Evolutionary conservation across 2,888 invertebrate species (phyloP).

Genomic region (Luperina testacea): DNA sequence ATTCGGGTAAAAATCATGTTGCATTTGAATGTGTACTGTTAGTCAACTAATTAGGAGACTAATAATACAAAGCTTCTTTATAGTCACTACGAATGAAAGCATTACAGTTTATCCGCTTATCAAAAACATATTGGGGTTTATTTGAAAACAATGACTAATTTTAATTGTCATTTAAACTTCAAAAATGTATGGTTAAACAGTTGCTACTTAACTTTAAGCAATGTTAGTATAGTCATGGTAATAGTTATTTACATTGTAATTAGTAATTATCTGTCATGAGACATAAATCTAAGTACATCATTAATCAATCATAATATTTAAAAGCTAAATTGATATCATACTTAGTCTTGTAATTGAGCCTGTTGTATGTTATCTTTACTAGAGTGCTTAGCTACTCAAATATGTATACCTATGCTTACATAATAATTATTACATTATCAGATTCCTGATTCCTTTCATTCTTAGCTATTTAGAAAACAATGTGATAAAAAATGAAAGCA

Average conservation of each 20-base stretch:
- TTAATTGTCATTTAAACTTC: neutral
- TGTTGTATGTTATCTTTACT: neutral
- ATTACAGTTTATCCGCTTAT: neutral
- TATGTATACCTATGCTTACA: neutral
- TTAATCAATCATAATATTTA: neutral
- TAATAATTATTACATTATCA: neutral
- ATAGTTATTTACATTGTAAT: conserved; percentile 9
- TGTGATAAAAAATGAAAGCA: neutral
- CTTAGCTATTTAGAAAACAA: neutral
- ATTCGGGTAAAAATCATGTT: neutral
- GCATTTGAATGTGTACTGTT: neutral
- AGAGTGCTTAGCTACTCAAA: neutral
- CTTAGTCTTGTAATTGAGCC: neutral
- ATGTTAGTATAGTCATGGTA: too few relatives aligned
- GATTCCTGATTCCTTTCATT: neutral
- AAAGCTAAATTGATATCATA: neutral
- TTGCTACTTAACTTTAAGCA: neutral
- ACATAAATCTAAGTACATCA: neutral
- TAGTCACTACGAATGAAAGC: neutral
- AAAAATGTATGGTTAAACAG: neutral
- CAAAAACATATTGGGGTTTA: neutral
- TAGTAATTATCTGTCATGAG: neutral
- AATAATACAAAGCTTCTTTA: conserved; percentile 1
- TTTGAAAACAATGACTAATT: neutral
- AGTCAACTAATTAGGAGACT: neutral